Evolutionary conservation across 2,113 vertebrate genomes (phyloP).

Genomic region (Gallinago jamesoni): DNA sequence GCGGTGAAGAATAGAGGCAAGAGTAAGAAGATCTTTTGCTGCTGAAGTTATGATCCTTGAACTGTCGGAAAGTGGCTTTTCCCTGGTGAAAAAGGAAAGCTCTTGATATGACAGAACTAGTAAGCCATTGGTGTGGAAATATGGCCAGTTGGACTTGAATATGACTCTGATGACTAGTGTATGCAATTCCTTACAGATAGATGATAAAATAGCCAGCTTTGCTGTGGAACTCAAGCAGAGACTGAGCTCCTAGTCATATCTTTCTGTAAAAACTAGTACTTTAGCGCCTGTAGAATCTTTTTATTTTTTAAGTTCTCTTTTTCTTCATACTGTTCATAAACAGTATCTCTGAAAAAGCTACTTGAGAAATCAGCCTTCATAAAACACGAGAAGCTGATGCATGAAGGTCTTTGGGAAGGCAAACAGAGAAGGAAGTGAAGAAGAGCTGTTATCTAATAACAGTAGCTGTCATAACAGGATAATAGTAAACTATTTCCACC

Average conservation of each 20-base stretch:
- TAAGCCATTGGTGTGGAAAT: background rate
- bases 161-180: background rate
- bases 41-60: background rate
- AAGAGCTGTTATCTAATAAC: background rate
- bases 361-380: background rate
- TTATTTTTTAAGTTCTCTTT: background rate
- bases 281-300: background rate
- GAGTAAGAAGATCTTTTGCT: background rate
- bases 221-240: background rate
- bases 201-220: background rate
- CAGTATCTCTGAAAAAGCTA: background rate
- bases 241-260: background rate
- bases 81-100: background rate
- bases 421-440: background rate
- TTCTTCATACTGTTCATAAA: background rate
- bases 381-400: background rate
- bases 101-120: background rate
- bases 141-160: background rate
- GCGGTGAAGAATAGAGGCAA: background rate
- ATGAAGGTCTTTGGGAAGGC: background rate
- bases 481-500: background rate
- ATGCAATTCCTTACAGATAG: background rate
- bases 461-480: background rate
- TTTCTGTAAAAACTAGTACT: background rate
- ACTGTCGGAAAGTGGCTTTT: background rate